These are phyloP conservation scores for Caenorhabditis sp. DNA, from an alignment of 2,888 invertebrate genomes.

Conservation along the genomic window DNA sequence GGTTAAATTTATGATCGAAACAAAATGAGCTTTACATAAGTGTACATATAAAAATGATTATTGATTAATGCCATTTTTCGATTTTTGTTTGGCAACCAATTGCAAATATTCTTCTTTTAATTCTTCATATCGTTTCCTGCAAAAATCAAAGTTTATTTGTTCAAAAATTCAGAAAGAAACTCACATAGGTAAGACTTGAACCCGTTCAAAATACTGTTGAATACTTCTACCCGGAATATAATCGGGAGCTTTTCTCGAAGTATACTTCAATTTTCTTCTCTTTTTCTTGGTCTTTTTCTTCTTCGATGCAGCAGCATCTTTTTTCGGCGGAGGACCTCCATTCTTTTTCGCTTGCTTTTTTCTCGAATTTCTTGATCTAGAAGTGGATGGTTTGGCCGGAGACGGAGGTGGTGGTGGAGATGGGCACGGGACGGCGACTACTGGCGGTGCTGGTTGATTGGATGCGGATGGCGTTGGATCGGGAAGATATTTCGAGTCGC, in stretches of 20 bases:
- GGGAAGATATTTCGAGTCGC: background rate
- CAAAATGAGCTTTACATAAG: background rate
- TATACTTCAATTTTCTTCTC: slow-evolving; percentile 9
- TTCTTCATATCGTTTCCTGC: slow-evolving; percentile 19
- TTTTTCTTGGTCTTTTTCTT: slow-evolving; percentile 8
- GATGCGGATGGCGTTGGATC: background rate
- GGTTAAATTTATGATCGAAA: background rate
- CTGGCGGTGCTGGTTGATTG: background rate
- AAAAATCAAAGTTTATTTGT: slow-evolving; percentile 1
- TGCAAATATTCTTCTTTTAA: slow-evolving; percentile 28
- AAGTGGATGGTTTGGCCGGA: background rate
- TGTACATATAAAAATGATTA: slow-evolving; percentile 1
- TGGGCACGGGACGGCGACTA: background rate
- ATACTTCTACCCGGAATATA: slow-evolving; percentile 27
- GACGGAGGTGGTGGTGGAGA: background rate
- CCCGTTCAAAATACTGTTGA: slow-evolving; percentile 22
- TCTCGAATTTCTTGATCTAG: background rate
- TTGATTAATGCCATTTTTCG: background rate
- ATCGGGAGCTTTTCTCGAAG: slow-evolving; percentile 7
- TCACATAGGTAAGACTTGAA: slow-evolving; percentile 37
- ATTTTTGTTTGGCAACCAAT: slow-evolving; percentile 6
- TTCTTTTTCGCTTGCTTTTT: background rate
- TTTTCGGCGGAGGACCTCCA: background rate
- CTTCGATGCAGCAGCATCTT: background rate
- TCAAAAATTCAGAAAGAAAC: slow-evolving; percentile 1